Conservation (phyloP, 2,888 invertebrate genomes). For the Leptopterna dolabrata region DNA sequence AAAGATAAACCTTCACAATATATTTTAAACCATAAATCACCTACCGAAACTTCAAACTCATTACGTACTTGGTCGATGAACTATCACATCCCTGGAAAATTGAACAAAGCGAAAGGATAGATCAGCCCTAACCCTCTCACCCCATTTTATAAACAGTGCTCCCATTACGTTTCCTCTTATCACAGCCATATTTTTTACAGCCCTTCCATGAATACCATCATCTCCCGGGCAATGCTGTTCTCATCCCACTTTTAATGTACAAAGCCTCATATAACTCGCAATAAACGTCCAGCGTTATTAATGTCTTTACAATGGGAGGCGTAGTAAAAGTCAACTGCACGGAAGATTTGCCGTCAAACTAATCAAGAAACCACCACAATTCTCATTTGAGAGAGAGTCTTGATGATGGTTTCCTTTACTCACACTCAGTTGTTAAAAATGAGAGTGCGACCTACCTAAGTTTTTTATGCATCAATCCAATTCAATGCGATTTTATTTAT, state of each 20-base stretch:
- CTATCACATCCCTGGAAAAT: too few species aligned
- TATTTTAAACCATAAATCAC: too few species aligned
- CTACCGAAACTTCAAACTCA: too few species aligned
- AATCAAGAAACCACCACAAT: neutral
- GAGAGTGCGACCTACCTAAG: too few species aligned
- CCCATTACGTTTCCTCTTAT: conserved; percentile 35
- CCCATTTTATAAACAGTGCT: conserved; percentile 3
- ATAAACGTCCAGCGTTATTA: neutral
- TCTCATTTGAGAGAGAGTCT: neutral
- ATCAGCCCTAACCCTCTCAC: neutral
- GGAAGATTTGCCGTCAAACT: neutral
- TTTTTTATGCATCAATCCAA: too few species aligned
- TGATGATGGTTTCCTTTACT: neutral
- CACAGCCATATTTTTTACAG: conserved; percentile 26
- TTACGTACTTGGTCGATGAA: too few species aligned
- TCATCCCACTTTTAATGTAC: neutral
- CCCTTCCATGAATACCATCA: conserved; percentile 2
- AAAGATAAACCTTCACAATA: too few species aligned
- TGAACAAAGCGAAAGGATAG: too few species aligned
- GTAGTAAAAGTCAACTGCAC: neutral
- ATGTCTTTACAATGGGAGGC: neutral
- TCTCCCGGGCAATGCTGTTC: neutral
- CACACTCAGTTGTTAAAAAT: neutral
- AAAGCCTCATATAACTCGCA: neutral
- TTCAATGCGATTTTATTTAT: too few species aligned